Conservation (phyloP, 2,888 invertebrate species). For the Gymnocheta viridis region DNA sequence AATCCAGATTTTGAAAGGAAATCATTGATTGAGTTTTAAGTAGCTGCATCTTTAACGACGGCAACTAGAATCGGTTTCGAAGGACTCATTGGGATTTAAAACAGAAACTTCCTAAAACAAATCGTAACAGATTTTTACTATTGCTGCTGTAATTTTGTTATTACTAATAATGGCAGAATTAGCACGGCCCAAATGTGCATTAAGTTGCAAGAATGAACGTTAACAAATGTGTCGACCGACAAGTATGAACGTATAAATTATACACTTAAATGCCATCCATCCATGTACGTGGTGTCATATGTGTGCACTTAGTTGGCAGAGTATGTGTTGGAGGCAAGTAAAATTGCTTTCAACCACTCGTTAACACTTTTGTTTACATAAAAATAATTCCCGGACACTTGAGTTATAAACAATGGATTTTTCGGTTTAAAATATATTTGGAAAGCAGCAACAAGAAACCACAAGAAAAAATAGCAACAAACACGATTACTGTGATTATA, state of each 20-base stretch:
- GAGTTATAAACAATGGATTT: conserved; percentile 59
- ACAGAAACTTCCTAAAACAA: conserved; percentile 39
- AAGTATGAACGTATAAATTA: conserved; percentile 17
- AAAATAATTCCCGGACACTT: conserved; percentile 66
- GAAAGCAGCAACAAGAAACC: conserved; percentile 26
- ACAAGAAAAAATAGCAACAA: conserved; percentile 16
- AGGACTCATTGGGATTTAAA: no score
- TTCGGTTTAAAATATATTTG: conserved; percentile 4
- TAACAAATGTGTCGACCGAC: background rate
- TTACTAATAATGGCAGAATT: conserved; percentile 1
- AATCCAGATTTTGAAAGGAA: no score
- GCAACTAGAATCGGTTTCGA: no score
- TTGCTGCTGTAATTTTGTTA: conserved; percentile 24
- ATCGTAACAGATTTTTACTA: conserved; percentile 52
- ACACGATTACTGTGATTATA: conserved; percentile 62
- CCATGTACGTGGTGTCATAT: no score
- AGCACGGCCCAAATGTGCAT: conserved; percentile 1
- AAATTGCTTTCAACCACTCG: conserved; percentile 75
- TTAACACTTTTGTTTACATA: conserved; percentile 74
- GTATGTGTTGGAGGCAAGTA: conserved; percentile 26
- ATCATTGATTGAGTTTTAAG: no score
- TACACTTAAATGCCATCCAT: background rate
- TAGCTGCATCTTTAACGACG: no score
- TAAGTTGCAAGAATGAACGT: conserved; percentile 11
- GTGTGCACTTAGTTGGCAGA: background rate